These are phyloP conservation scores for Tetranychus truncatus DNA, from an alignment of 2,888 invertebrate species.

Conservation along the genomic window DNA sequence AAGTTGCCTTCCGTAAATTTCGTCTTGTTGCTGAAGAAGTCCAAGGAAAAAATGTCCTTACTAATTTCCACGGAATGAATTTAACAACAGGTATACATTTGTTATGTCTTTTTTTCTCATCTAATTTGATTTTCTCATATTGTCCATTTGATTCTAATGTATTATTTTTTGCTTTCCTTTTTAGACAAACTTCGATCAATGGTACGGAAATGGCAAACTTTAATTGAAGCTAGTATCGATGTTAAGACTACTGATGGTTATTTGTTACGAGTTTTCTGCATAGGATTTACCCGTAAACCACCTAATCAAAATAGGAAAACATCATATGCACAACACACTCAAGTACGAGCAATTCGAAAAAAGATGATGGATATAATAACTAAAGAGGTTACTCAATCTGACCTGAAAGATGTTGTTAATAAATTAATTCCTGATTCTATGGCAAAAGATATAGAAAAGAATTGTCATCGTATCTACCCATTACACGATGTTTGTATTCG, in stretches of 20 bases:
- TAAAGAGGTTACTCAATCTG: conserved; percentile 68
- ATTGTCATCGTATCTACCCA: conserved; percentile 89
- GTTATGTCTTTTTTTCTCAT: not conserved
- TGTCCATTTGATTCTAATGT: not conserved
- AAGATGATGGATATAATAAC: conserved; percentile 96
- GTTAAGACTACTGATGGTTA: conserved; percentile 97
- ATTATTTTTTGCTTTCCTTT: not conserved
- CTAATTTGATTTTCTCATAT: not conserved
- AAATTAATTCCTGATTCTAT: conserved; percentile 95
- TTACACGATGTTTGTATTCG: conserved; percentile 94
- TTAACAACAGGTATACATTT: conserved; percentile 50
- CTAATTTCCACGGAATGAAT: conserved; percentile 99
- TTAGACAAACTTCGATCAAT: conserved; percentile 87
- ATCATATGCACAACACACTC: conserved; percentile 92
- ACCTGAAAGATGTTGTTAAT: conserved; percentile 86
- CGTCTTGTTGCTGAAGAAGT: conserved; percentile 93
- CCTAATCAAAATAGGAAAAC: conserved; percentile 86
- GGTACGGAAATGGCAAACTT: conserved; percentile 98
- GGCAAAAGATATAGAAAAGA: conserved; percentile 96
- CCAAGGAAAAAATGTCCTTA: conserved; percentile 78
- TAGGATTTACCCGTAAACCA: conserved; percentile 95
- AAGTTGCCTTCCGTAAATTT: conserved; percentile 94
- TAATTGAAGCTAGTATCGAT: conserved; percentile 91
- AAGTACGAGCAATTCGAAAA: conserved; percentile 68
- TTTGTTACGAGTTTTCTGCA: conserved; percentile 85